Evolutionary conservation across 2,797 vertebrate species (phyloP).

Genomic region (Euthynnus affinis): DNA sequence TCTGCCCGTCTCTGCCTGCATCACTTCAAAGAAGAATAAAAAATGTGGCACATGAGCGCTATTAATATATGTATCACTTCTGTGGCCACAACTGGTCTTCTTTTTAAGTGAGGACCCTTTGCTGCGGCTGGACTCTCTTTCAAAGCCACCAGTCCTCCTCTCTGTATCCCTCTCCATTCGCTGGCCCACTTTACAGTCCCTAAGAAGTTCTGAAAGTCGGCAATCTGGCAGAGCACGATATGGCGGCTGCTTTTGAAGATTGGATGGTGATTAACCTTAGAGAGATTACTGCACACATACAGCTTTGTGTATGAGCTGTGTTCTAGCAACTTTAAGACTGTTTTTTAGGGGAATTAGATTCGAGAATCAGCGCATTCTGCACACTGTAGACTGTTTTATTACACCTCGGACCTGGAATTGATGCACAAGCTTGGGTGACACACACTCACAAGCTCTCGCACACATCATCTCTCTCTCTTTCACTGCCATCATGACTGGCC

Average conservation of each 20-base stretch:
- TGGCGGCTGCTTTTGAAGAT: conserved; percentile 72
- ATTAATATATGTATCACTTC: conserved; percentile 76
- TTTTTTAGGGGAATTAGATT: conserved; percentile 8
- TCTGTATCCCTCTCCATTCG: conserved; percentile 49
- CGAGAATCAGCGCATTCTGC: conserved; percentile 6
- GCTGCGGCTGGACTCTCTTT: conserved; percentile 66
- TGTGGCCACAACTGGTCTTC: conserved; percentile 52
- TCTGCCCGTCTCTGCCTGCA: conserved; percentile 49
- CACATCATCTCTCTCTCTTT: conserved; percentile 38
- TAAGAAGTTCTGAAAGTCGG: conserved; percentile 81
- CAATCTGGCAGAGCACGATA: conserved; percentile 78
- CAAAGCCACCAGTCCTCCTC: conserved; percentile 68
- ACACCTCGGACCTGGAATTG: conserved; percentile 44
- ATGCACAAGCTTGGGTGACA: conserved; percentile 49
- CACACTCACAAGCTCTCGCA: conserved; percentile 15
- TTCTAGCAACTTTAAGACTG: conserved; percentile 37
- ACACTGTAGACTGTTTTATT: conserved; percentile 30
- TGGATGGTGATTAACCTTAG: conserved; percentile 78
- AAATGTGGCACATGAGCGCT: conserved; percentile 64
- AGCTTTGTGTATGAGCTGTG: conserved; percentile 42
- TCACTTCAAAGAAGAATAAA: conserved; percentile 69
- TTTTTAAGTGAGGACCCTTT: conserved; percentile 59
- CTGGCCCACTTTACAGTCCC: conserved; percentile 79
- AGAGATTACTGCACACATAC: conserved; percentile 56
- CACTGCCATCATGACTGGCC: conserved; percentile 57